Conservation (phyloP, 2,113 vertebrate species). For the Leucoraja erinaceus region DNA sequence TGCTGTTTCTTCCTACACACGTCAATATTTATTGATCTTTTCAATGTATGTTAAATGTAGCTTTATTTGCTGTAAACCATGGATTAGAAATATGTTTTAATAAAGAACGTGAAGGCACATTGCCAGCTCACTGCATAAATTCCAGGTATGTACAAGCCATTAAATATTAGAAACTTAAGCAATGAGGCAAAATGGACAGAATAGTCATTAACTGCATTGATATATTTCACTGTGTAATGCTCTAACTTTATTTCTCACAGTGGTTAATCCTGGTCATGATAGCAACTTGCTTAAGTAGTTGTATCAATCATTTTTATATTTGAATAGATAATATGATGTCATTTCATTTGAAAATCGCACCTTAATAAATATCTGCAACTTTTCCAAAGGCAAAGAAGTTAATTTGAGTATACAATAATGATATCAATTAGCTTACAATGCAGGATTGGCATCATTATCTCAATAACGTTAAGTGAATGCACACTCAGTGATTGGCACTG, state of each 20-base stretch:
- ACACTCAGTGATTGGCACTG: too few species aligned
- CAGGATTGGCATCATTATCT: too few species aligned
- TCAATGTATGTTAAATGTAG: background rate
- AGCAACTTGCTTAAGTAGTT: background rate
- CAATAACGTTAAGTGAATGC: too few species aligned
- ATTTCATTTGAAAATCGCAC: too few species aligned
- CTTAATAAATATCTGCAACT: too few species aligned
- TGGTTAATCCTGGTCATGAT: background rate
- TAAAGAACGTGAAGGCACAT: background rate
- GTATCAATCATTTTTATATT: too few species aligned
- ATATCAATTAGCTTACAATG: too few species aligned
- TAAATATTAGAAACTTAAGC: background rate
- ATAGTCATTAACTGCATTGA: background rate
- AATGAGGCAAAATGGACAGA: background rate
- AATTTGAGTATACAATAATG: too few species aligned
- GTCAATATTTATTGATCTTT: slow-evolving; percentile 34
- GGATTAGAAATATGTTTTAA: background rate
- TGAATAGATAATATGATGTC: too few species aligned
- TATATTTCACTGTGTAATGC: background rate
- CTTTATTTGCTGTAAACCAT: slow-evolving; percentile 20
- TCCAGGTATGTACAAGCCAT: background rate
- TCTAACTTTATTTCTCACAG: background rate
- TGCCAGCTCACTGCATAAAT: background rate
- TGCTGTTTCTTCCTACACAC: too few species aligned
- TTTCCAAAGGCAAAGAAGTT: too few species aligned